Percentiles rank a stretch among this genome's conserved stretches.
Evolutionary conservation across 2,797 vertebrate genomes (phyloP).

Genomic region (Pipistrellus kuhlii): DNA sequence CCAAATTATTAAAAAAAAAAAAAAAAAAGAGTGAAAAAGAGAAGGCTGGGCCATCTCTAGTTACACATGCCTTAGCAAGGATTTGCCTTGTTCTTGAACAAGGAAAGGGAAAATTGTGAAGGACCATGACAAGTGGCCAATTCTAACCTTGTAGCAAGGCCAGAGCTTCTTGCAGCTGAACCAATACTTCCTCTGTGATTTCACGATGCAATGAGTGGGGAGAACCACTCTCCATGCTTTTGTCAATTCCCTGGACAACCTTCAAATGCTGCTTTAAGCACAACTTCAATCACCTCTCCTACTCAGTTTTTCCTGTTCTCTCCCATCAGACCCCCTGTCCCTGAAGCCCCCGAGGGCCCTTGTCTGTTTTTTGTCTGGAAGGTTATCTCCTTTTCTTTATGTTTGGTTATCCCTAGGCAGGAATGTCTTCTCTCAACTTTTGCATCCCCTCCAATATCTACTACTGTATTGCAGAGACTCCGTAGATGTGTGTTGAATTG

Average conservation of each 20-base stretch:
- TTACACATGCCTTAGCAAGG: not conserved
- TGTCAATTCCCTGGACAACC: not conserved
- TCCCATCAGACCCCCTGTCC: rapidly evolving
- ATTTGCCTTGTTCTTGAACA: not conserved
- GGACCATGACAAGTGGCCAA: not conserved
- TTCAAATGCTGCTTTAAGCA: not conserved
- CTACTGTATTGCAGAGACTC: not conserved
- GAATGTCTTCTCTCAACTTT: rapidly evolving
- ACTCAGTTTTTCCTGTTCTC: not conserved
- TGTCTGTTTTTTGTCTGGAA: not conserved
- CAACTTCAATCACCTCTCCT: not conserved
- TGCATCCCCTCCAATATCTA: not conserved
- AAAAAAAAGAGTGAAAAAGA: not conserved
- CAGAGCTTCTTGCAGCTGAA: not conserved
- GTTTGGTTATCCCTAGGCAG: no score
- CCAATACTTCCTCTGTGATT: not conserved
- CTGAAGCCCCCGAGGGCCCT: rapidly evolving
- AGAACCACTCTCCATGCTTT: not conserved
- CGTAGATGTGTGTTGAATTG: no score
- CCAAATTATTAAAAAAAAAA: not conserved
- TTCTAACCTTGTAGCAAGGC: not conserved
- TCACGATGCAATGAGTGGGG: rapidly evolving
- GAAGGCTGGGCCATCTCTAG: no score
- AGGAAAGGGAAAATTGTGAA: not conserved
- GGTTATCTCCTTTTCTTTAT: not conserved